Base-by-base conservation (phyloP, 2,888 invertebrate species). In the Epirrhoe tristata region DNA sequence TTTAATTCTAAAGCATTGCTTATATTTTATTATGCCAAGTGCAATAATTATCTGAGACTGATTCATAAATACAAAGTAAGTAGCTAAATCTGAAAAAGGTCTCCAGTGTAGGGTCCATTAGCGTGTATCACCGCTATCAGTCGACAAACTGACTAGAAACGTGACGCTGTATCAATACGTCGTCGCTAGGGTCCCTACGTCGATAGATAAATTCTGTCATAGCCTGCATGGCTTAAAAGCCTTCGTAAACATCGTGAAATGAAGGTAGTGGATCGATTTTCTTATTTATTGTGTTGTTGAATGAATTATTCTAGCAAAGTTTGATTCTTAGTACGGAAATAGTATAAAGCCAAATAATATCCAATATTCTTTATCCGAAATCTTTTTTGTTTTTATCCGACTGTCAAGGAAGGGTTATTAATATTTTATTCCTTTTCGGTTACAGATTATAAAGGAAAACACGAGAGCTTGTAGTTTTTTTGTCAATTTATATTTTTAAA, bases 61-160 rank as follows among this genome's bases (percentile, higher is more conserved):
- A 55, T 24, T 36, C 56, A 43, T 39, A 57, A 53, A 46, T 55
- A 60, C 64, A 68, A 64, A 64, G 64, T 64, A 64, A 64, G 64
- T 64, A 64, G 68, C 64, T 14, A 68, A 67, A 63, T 68, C 61
- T 58, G 54, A 64, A 64, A 68, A 63, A 59, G 63, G 63, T 63
- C 14, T 58, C 54, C 43, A 51, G 36, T 69, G 70, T 69, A 82
- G 76, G 76, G 76, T 90, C 91, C 91, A 91, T 92, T 92, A 92
- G 90, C 87, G 82, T 84, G 80, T 85, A 88, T 90, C 89, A 86
- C 63, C 71, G 74, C 75, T 86, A 88, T 87, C 85, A 74, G 74
- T 75, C 76, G 79, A 76, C 76, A 81, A 78, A 77, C 75, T 79
- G 77, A 85, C 81, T 86, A 85, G 82, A 81, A 82, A 80, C 79